Evolutionary conservation across 2,888 invertebrate species (phyloP).

Genomic region (Pemphredon lugubris): DNA sequence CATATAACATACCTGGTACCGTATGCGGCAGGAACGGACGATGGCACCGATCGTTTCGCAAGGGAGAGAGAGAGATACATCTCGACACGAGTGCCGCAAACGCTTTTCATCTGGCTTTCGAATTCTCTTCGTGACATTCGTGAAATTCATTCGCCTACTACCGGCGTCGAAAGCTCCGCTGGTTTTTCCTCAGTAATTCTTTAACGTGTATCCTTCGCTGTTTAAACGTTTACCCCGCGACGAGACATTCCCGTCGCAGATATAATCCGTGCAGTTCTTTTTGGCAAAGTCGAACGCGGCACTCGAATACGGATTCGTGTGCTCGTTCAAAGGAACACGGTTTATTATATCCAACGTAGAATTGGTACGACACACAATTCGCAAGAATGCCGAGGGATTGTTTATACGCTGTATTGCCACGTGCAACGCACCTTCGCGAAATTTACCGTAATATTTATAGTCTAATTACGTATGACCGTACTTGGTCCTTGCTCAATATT

Average conservation of each 20-base stretch:
- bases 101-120: slow-evolving; percentile 44
- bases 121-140: slow-evolving; percentile 28
- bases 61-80: slow-evolving; percentile 26
- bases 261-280: no score
- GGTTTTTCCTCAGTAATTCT: background rate
- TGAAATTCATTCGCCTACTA: slow-evolving; percentile 47
- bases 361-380: no score
- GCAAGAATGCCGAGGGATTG: no score
- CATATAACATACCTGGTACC: slow-evolving; percentile 27
- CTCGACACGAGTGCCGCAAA: slow-evolving; percentile 49
- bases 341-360: no score
- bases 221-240: background rate
- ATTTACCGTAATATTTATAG: no score
- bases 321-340: no score
- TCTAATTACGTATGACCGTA: background rate
- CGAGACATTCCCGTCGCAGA: no score
- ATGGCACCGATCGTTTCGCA: slow-evolving; percentile 41
- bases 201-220: background rate
- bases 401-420: no score
- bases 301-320: no score
- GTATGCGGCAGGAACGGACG: slow-evolving; percentile 25
- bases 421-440: no score
- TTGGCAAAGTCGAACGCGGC: no score
- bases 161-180: background rate
- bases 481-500: background rate